Conservation (phyloP, 2,888 invertebrate species). For the Agriopis leucophaearia region DNA sequence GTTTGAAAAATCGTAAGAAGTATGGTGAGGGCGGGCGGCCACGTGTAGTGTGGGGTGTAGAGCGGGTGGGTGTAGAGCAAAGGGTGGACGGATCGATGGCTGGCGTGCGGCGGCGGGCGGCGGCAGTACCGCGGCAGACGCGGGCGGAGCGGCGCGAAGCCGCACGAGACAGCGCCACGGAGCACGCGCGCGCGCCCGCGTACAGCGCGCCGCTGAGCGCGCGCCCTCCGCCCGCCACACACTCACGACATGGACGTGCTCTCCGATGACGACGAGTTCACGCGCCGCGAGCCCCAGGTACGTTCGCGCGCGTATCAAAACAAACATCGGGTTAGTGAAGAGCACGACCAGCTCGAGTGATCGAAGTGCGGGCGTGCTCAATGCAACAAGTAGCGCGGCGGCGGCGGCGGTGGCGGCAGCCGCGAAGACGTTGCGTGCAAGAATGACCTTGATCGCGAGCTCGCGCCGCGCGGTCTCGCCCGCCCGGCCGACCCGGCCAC, state of each 20-base stretch:
- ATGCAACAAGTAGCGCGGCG: constrained; percentile 77
- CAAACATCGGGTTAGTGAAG: constrained; percentile 40
- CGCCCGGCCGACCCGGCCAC: constrained; percentile 53
- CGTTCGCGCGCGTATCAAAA: constrained; percentile 44
- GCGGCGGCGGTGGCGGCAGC: constrained; percentile 24
- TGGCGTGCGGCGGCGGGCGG: constrained; percentile 63
- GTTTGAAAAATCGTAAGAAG: constrained; percentile 12
- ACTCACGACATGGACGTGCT: constrained; percentile 80
- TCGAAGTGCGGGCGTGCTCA: constrained; percentile 36
- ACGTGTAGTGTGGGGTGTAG: constrained; percentile 58
- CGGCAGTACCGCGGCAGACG: constrained; percentile 81
- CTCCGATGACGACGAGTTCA: constrained; percentile 83
- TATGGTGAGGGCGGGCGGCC: constrained; percentile 54
- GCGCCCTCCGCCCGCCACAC: constrained; percentile 62
- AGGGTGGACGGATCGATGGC: constrained; percentile 70
- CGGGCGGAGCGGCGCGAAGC: constrained; percentile 81
- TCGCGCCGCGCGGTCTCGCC: constrained; percentile 65
- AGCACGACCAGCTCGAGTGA: constrained; percentile 52
- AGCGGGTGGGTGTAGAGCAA: constrained; percentile 54
- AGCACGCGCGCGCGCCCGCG: constrained; percentile 76
- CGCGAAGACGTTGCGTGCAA: constrained; percentile 68
- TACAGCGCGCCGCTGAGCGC: constrained; percentile 75
- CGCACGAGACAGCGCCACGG: constrained; percentile 66
- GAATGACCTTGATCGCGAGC: constrained; percentile 72
- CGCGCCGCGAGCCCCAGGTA: constrained; percentile 82